Evolutionary conservation across 2,888 invertebrate species (phyloP).

Genomic region (Thereva unica): DNA sequence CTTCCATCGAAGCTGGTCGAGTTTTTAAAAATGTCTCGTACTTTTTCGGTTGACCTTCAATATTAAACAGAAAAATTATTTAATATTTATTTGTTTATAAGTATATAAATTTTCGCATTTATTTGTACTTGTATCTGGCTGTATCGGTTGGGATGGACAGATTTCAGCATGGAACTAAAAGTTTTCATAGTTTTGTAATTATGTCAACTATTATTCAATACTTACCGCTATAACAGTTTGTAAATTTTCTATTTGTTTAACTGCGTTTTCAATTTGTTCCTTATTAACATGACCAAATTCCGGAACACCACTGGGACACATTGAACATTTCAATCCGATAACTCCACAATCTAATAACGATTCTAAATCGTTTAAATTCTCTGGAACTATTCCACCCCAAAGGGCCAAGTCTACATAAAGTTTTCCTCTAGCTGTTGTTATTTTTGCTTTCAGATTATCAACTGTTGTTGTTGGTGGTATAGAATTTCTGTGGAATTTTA

Average conservation of each 20-base stretch:
- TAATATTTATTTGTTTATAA: too few relatives aligned
- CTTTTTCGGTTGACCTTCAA: constrained; percentile 60
- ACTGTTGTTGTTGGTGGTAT: constrained; percentile 72
- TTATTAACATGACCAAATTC: constrained; percentile 68
- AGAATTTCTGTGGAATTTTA: constrained; percentile 62
- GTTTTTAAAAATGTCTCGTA: constrained; percentile 68
- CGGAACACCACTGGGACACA: constrained; percentile 70
- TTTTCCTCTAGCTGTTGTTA: constrained; percentile 63
- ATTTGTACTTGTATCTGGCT: constrained; percentile 43
- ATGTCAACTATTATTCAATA: background rate
- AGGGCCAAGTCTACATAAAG: constrained; percentile 73
- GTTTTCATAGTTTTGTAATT: constrained; percentile 19
- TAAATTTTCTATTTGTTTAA: constrained; percentile 64
- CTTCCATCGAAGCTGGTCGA: constrained; percentile 70
- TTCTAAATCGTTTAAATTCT: constrained; percentile 65
- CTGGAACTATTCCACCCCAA: constrained; percentile 78
- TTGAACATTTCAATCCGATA: constrained; percentile 75
- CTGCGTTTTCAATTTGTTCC: constrained; percentile 63
- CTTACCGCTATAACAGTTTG: constrained; percentile 68
- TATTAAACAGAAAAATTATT: too few relatives aligned
- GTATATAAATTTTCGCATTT: too few relatives aligned
- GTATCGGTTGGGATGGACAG: constrained; percentile 56
- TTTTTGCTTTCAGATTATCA: constrained; percentile 65
- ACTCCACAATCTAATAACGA: constrained; percentile 68
- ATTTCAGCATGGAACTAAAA: constrained; percentile 74